Base-by-base conservation (phyloP, 1,140 invertebrate species). In the Halesus radiatus region DNA sequence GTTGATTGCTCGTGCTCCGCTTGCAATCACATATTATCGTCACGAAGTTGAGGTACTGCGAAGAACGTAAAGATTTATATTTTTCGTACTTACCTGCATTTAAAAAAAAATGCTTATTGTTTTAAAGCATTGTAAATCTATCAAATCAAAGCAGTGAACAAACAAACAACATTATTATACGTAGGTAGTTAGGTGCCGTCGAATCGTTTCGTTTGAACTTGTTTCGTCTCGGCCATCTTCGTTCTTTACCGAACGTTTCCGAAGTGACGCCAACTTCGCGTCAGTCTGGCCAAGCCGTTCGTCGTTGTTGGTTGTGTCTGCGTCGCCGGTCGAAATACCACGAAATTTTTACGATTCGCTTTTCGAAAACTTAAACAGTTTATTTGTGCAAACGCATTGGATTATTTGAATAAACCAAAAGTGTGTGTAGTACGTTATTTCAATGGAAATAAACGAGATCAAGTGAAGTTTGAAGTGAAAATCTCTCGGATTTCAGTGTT, bases 311-410 rank as follows among this genome's bases (percentile, higher is more conserved):
- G 22, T 29, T 29, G 62, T 66, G 62, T 29, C 1, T 6, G 3
- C 26, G 62, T 16, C 29, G 62, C 29, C 23, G 62, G 10, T 26
- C 29, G 56, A 60, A 60, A 45, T 13, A 45, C 37, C 37, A 45
- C 37, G 37, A 45, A 45, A 45, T 45, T 66, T 66, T 66, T 66
- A 66, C 62, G 62, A 26, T 3, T 26, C 23, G 7, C 15, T 1
- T 66, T 66, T 32, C 62, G 62, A 66, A 66, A 66, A 66, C 62
- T 66, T 66, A 22, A 29, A 23, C 15, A 29, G 62, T 66, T 66
- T 20, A 26, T 64, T 64, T 32, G 29, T 29, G 62, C 23, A 66
- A 37, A 66, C 62, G 62, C 4, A 29, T 26, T 66, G 22, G 29
- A 66, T 26, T 16, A 32, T 66, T 32, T 37, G 32, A 26, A n/a